Percentiles rank a stretch among this genome's conserved stretches.
Conservation (phyloP, 2,888 invertebrate species). For the Yponomeuta cagnagella region DNA sequence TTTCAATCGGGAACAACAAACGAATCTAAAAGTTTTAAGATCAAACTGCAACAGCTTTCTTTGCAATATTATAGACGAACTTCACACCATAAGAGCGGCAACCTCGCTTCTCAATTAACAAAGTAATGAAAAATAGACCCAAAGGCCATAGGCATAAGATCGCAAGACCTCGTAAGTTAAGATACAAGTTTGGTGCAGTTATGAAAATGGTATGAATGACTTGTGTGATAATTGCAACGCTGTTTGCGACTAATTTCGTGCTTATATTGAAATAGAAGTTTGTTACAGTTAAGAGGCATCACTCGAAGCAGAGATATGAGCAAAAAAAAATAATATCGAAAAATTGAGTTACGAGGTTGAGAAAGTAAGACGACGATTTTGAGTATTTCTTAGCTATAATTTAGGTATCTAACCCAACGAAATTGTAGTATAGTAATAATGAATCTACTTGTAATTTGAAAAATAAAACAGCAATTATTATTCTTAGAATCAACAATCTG, state of each 20-base stretch:
- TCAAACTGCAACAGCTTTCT: neutral
- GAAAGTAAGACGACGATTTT: neutral
- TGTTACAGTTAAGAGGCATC: neutral
- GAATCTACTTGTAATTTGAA: no score
- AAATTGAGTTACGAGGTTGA: neutral
- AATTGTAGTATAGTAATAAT: no score
- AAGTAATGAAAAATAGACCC: neutral
- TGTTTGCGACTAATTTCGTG: neutral
- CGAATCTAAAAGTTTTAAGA: neutral
- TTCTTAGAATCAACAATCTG: no score
- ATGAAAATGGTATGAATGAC: neutral
- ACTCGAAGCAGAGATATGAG: neutral
- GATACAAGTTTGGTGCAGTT: no score
- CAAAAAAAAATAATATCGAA: neutral
- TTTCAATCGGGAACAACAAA: neutral
- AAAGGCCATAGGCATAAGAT: no score
- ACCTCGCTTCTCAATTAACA: neutral
- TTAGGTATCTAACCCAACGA: no score
- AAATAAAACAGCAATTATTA: no score
- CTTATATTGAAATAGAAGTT: neutral
- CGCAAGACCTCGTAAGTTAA: no score
- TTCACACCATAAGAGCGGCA: neutral
- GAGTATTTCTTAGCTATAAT: no score
- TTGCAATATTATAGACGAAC: neutral
- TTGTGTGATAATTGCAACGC: neutral